Percentiles rank a stretch among this genome's conserved stretches.
Conservation (phyloP, 2,888 invertebrate species). For the Xanthorhoe designata region DNA sequence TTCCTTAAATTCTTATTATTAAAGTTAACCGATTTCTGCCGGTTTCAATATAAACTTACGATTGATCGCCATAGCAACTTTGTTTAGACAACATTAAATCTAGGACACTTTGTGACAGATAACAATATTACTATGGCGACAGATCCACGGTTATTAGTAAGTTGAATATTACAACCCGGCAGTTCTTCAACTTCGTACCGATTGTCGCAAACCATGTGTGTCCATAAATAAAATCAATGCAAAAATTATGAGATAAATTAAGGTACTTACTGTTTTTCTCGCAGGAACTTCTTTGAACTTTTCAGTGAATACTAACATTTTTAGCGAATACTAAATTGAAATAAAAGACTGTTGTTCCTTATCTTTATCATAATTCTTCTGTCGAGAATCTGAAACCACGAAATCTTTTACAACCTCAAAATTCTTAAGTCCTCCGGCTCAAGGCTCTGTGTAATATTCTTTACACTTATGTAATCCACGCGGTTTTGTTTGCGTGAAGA, state of each 20-base stretch:
- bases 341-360: neutral
- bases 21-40: no score
- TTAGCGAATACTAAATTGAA: neutral
- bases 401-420: slow-evolving; percentile 9
- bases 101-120: no score
- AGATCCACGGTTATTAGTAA: no score
- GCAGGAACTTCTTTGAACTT: no score
- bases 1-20: no score
- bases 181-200: slow-evolving; percentile 30
- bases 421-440: slow-evolving; percentile 13
- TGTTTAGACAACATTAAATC: no score
- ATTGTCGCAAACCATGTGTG: slow-evolving; percentile 36
- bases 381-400: neutral
- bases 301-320: neutral
- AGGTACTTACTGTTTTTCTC: slow-evolving; percentile 60
- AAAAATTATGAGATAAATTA: slow-evolving; percentile 53
- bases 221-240: slow-evolving; percentile 51
- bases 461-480: slow-evolving; percentile 24
- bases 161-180: no score
- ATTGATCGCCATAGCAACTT: no score
- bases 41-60: no score
- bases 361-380: neutral
- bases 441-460: slow-evolving; percentile 34
- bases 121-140: no score
- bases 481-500: neutral